Base-by-base conservation (phyloP, 2,888 invertebrate species). In the Acanthosepion esculentum region DNA sequence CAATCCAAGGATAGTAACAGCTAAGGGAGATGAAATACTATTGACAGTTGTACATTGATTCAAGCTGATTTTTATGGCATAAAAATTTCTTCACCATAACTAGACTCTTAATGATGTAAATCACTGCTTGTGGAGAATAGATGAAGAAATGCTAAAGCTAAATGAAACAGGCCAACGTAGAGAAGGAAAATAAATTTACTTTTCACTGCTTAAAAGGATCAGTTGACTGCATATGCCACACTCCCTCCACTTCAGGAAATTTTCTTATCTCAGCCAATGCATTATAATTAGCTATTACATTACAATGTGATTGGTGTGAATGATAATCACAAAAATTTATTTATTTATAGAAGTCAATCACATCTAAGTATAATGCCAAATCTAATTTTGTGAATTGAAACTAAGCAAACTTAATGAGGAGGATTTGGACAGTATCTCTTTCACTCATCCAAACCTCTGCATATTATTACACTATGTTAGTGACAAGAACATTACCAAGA, bases 271-370 rank as follows among this genome's bases (percentile, higher is more conserved):
- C 10, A n/a, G 78, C 78, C 78, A 78, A 78, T n/a, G 29, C n/a
- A 78, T 78, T 78, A 78, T 78, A 78, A 78, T 78, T 78, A 78
- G 78, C 78, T n/a, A 78, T n/a, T 78, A n/a, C n/a, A 29, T 78
- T 78, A 78, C n/a, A n/a, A 78, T 8, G n/a, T 78, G 26, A 18
- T 64, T 64, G 29, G 10, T n/a, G n/a, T 10, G 29, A 78, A 78
- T 78, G 29, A 78, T 10, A 78, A 78, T 78, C 8, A n/a, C n/a
- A 78, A n/a, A 8, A 78, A 59, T 20, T 59, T 78, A 78, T 78
- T 29, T n/a, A 78, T 78, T n/a, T 29, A 4, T 41, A 8, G 2
- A 8, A 78, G 29, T 29, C 29, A n/a, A 78, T 78, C n/a, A 78
- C 29, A 78, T 78, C 15, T 0, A 78, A 78, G 15, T 18, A 78